Conservation (phyloP, 2,888 invertebrate species). For the Sarcophaga caerulescens region DNA sequence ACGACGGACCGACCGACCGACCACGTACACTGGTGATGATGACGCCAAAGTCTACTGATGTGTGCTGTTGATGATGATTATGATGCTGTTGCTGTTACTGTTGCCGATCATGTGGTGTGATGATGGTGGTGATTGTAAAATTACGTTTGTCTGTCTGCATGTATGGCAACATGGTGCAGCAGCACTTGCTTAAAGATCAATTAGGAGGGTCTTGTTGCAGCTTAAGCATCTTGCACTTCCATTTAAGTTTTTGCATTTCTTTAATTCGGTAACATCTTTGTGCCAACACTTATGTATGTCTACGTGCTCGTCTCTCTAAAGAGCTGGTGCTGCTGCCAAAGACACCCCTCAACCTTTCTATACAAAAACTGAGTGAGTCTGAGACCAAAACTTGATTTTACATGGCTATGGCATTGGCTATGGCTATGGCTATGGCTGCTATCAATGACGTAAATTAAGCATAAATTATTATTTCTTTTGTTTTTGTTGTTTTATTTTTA, state of each 20-base stretch:
- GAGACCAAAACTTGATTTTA: slow-evolving; percentile 1
- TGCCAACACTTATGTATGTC: not conserved
- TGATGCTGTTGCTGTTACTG: not conserved
- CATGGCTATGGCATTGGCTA: too few relatives aligned
- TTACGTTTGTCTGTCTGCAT: slow-evolving; percentile 1
- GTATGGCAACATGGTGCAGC: not conserved
- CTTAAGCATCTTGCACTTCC: slow-evolving; percentile 29
- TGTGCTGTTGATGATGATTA: not conserved
- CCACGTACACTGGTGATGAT: slow-evolving; percentile 8
- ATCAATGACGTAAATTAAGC: slow-evolving; percentile 59
- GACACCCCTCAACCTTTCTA: not conserved
- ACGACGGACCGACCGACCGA: not conserved
- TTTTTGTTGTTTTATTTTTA: not conserved
- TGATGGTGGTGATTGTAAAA: slow-evolving; percentile 23
- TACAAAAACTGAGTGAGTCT: not conserved
- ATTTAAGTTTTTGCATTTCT: not conserved
- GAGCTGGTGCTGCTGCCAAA: not conserved
- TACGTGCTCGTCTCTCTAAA: not conserved
- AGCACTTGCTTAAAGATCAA: slow-evolving; percentile 63
- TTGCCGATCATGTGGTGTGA: not conserved
- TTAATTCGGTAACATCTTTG: slow-evolving; percentile 16
- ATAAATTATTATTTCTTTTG: slow-evolving; percentile 44
- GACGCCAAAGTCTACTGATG: slow-evolving; percentile 10
- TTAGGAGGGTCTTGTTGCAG: slow-evolving; percentile 32
- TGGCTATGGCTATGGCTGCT: too few relatives aligned